These are phyloP conservation scores for Ecliptopera silaceata DNA, from an alignment of 2,888 invertebrate genomes.

Conservation along the genomic window DNA sequence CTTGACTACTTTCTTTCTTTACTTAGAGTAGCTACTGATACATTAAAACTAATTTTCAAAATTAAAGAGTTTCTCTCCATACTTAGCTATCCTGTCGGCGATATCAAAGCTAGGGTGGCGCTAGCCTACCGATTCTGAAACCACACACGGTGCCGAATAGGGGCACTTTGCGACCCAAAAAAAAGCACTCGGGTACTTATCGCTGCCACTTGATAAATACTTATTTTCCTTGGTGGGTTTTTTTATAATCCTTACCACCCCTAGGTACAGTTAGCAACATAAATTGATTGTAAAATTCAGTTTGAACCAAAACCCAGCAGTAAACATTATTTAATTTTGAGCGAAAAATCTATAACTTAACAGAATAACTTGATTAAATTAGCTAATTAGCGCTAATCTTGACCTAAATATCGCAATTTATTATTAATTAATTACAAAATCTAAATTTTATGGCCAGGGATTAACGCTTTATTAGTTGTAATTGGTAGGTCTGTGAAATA, in stretches of 20 bases:
- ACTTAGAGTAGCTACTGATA: too few species aligned
- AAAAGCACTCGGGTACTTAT: slow-evolving; percentile 12
- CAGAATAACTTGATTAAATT: too few species aligned
- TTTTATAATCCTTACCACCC: background rate
- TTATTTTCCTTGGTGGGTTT: slow-evolving; percentile 6
- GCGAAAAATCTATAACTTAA: too few species aligned
- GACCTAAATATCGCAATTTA: background rate
- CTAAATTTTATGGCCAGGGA: background rate
- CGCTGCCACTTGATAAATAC: slow-evolving; percentile 16
- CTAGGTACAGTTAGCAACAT: too few species aligned
- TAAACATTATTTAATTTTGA: too few species aligned
- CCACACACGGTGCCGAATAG: slow-evolving; percentile 33
- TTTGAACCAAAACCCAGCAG: too few species aligned
- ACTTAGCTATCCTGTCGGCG: slow-evolving; percentile 38
- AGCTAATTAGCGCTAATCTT: background rate
- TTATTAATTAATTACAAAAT: background rate
- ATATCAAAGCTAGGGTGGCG: slow-evolving; percentile 56
- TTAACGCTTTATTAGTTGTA: too few species aligned
- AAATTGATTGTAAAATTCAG: background rate
- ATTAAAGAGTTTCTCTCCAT: slow-evolving; percentile 16
- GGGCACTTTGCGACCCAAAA: slow-evolving; percentile 3
- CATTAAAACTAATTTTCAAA: background rate
- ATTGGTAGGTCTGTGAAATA: too few species aligned
- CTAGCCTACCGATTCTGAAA: slow-evolving; percentile 45
- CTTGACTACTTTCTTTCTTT: too few species aligned